Evolutionary conservation across 1,140 invertebrate genomes (phyloP), one percentile per base, ranked within the genome.

Genomic region (Neodiprion virginianus): DNA sequence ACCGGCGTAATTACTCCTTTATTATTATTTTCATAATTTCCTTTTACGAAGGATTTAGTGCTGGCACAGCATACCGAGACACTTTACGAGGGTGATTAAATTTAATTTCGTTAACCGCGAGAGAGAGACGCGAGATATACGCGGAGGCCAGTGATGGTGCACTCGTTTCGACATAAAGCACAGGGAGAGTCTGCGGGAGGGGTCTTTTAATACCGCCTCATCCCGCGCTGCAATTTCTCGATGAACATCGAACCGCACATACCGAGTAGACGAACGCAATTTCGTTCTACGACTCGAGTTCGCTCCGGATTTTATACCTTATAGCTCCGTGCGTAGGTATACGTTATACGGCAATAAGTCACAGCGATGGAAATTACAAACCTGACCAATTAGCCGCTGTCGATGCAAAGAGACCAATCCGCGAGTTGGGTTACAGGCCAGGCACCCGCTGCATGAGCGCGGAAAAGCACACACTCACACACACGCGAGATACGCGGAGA

Each of bases 11-110:
- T 61, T 61, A 61, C 53, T 61, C 53, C 11, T 61, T 61, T 61
- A 61, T 61, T 61, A 61, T 61, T 61, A 61, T 61, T 61, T 61
- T 61, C 53, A 61, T 61, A 61, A 61, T 61, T 61, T 61, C 53
- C 11, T 61, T 61, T 61, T 61, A 61, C 53, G 53, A 61, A 61
- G 53, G 53, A 61, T 61, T 61, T 61, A 61, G 11, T 61, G n/a
- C 53, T 11, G 53, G n/a, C 11, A 61, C 8, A 61, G 11, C 4
- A 61, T 17, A 12, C 11, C 53, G 53, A 61, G 53, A 61, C 53
- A 61, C 53, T 61, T 61, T 61, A 61, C 53, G 53, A 61, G 53
- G 53, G 53, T 61, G 53, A 61, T 61, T 61, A 61, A 61, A 61
- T 61, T 61, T 61, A 61, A 61, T 61, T 61, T 61, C 53, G 53